A percentile compares a stretch with the other conserved stretches of the same genome.
Conservation (phyloP, 2,113 vertebrate genomes). For the Myiopsitta monachus region DNA sequence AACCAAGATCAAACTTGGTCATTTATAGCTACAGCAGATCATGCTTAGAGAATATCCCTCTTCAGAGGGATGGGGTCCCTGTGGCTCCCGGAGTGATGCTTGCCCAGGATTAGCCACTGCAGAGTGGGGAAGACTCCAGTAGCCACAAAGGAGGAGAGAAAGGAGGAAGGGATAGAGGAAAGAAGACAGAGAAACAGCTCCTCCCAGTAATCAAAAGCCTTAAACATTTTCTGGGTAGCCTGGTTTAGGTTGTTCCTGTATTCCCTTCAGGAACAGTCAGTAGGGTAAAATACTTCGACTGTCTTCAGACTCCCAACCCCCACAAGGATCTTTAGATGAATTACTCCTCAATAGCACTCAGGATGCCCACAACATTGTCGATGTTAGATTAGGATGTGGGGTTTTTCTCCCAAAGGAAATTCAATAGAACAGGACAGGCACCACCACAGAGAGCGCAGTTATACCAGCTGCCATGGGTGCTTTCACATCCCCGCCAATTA, state of each 20-base stretch:
- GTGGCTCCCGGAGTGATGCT: not conserved
- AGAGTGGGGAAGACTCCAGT: not conserved
- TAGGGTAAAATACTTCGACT: not conserved
- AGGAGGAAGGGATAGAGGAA: not conserved
- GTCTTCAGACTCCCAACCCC: not conserved
- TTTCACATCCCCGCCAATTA: not conserved
- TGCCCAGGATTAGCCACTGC: not conserved
- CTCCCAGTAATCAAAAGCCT: not conserved
- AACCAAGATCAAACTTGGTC: not conserved
- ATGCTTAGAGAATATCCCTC: not conserved
- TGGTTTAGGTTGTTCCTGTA: not conserved
- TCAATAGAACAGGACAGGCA: not conserved
- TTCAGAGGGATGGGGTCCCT: not conserved
- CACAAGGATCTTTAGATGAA: not conserved
- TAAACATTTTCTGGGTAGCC: not conserved
- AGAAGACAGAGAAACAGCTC: not conserved
- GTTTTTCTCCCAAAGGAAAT: not conserved
- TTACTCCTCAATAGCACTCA: not conserved
- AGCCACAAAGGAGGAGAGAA: not conserved
- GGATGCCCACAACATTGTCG: not conserved
- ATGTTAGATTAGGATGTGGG: not conserved
- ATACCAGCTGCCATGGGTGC: fast-evolving
- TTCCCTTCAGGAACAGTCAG: not conserved
- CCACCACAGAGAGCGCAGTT: not conserved
- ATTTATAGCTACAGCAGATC: not conserved